These are phyloP conservation scores for Elegia similella DNA, from an alignment of 2,888 invertebrate genomes.

Conservation along the genomic window DNA sequence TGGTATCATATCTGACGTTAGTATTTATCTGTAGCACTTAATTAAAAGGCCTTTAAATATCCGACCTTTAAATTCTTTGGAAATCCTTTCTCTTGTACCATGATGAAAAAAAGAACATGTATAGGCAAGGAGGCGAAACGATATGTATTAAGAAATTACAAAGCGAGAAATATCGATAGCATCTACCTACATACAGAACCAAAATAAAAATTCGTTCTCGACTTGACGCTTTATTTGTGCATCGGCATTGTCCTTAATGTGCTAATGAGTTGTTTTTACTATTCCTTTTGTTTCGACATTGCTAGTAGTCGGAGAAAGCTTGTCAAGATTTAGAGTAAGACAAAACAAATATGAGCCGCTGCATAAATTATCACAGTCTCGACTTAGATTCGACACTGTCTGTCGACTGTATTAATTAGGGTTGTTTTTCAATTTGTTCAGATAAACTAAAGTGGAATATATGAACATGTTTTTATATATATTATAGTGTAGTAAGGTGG, in stretches of 20 bases:
- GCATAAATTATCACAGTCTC: background rate
- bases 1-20: background rate
- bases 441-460: too few species aligned
- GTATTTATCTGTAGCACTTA: background rate
- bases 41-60: background rate
- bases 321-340: constrained; percentile 4
- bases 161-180: background rate
- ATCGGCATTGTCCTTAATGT: constrained; percentile 23
- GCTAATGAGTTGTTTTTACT: constrained; percentile 29
- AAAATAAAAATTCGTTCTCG: constrained; percentile 17
- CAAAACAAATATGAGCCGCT: background rate
- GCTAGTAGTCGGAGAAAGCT: constrained; percentile 17
- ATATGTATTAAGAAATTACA: background rate
- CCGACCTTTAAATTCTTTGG: constrained; percentile 5
- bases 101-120: background rate
- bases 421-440: background rate
- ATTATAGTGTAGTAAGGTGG: too few species aligned
- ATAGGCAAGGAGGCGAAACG: background rate
- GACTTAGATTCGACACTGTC: constrained; percentile 10
- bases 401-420: background rate
- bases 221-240: constrained; percentile 12
- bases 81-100: background rate
- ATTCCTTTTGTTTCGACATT: constrained; percentile 19
- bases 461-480: too few species aligned
- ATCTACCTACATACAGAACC: constrained; percentile 4